Evolutionary conservation across 2,797 vertebrate species (phyloP), one percentile per base, ranked within the genome.

Genomic region (Capromys pilorides): DNA sequence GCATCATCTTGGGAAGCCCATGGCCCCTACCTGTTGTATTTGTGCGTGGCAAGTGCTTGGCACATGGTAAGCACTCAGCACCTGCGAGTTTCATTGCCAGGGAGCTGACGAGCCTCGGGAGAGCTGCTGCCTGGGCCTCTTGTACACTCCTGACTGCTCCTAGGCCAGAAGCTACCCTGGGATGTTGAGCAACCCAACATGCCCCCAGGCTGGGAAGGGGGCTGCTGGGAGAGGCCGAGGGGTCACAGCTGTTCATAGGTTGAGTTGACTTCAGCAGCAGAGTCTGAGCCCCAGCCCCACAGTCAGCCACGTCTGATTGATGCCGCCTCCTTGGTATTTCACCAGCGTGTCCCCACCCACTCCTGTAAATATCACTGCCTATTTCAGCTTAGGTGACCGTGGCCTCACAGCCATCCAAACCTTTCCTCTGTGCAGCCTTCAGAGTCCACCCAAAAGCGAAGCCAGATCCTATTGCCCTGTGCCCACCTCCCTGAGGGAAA

Each of bases 251-350:
- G 11, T 6, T 67, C 49, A 51, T 22, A 4, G 3, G 18, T 61
- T 16, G 0, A 24, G 22, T 33, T 3, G 28, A 36, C 57, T 54
- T 8, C 12, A 41, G 62, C 33, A 1, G n/a, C 64, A 1, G 0
- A 39, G 39, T 1, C n/a, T 0, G 0, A 16, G 24, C 45, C 28
- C 19, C 0, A 0, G 0, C 51, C 13, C 45, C 31, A 33, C 61
- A 59, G 69, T 77, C 78, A 11, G 1, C n/a, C 1, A 33, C n/a
- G 11, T 26, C 86, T 22, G 39, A 39, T 14, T 16, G 24, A 31
- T 45, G 22, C 22, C 73, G 28, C 33, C 45, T 51, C 45, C 28
- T 49, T 33, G 75, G 28, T 51, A 51, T 78, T 51, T 31, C 41
- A 78, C 45, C 31, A 33, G 18, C 45, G 31, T 33, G 45, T 49